A percentile compares a stretch with the other conserved stretches of the same genome.
Conservation (phyloP, 2,797 vertebrate species). For the Orestias chungarensis region DNA sequence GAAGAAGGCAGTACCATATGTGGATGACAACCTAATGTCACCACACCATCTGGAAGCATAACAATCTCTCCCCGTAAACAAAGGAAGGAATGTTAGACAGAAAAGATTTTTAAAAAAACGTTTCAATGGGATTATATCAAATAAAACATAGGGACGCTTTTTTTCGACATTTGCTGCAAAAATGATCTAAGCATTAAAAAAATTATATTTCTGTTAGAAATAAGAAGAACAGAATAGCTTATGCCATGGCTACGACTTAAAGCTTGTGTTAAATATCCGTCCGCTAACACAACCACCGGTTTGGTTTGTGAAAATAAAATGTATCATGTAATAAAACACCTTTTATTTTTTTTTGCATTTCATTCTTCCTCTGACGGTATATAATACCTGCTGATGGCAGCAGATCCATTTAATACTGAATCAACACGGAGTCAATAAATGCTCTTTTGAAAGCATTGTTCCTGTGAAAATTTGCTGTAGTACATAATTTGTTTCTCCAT, state of each 20-base stretch:
- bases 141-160: too few species aligned
- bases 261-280: not conserved
- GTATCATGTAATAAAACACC: not conserved
- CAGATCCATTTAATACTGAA: not conserved
- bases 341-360: not conserved
- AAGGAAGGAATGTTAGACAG: not conserved
- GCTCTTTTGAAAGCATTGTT: not conserved
- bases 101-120: not conserved
- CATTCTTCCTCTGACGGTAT: not conserved
- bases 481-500: too few species aligned
- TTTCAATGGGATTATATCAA: not conserved
- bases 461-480: not conserved
- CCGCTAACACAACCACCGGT: not conserved
- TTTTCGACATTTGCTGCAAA: not conserved
- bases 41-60: not conserved
- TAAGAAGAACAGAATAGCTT: not conserved
- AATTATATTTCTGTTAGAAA: not conserved
- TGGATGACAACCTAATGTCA: not conserved
- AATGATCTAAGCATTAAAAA: not conserved
- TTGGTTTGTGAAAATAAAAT: not conserved
- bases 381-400: too few species aligned
- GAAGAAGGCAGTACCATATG: not conserved
- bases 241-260: not conserved
- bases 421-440: not conserved
- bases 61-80: not conserved